These are phyloP conservation scores for Tanypteryx hageni DNA, from an alignment of 2,888 invertebrate species.

Conservation along the genomic window DNA sequence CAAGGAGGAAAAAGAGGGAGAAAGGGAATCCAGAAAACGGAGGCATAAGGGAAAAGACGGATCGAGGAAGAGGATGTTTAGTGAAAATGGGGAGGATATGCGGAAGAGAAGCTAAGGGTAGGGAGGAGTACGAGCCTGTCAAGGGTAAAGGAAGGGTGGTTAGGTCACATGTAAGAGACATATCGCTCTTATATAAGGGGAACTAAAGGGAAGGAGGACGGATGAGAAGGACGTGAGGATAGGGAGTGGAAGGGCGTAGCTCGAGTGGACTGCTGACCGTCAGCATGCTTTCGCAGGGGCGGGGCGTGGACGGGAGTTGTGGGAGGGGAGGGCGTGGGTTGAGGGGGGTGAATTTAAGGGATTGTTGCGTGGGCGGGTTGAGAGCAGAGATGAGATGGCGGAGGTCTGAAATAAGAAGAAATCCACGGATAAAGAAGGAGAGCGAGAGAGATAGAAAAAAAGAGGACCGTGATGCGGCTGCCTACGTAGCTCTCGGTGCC, in stretches of 20 bases:
- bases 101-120: neutral
- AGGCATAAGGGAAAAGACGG: neutral
- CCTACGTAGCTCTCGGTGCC: neutral
- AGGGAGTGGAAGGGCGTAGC: neutral
- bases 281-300: slow-evolving; percentile 5
- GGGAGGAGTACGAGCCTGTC: neutral
- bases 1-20: neutral
- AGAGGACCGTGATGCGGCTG: slow-evolving; percentile 4
- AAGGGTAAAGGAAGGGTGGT: neutral
- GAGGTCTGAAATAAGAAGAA: neutral
- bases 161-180: neutral
- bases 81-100: neutral
- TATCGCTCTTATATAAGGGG: neutral
- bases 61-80: neutral
- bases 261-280: neutral
- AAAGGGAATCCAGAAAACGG: neutral
- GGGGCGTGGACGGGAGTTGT: neutral
- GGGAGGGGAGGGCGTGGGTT: neutral
- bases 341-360: neutral
- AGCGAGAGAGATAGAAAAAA: neutral
- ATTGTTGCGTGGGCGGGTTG: neutral
- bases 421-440: too few relatives aligned
- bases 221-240: neutral
- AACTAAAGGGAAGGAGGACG: neutral
- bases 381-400: neutral